Percentiles rank a stretch among this genome's conserved stretches.
Evolutionary conservation across 30 jellyfish, hydroid and myxozoan species (phyloP).

Genomic region (Cassiopea andromeda): DNA sequence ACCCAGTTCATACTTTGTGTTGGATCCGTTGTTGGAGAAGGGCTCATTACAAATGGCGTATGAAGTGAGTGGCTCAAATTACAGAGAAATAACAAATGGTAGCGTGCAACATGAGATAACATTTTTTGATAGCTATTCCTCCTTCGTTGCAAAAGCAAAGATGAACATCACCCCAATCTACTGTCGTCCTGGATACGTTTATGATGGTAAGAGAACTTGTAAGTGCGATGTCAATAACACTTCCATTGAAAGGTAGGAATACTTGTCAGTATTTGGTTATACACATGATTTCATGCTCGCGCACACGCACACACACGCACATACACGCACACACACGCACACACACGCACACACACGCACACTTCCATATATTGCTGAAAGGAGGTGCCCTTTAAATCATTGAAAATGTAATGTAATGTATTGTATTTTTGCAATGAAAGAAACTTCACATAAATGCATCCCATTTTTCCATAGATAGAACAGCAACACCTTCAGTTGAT

Average conservation of each 20-base stretch:
- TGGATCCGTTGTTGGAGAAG: conserved; percentile 31
- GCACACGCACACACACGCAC: too few relatives aligned
- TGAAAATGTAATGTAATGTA: too few relatives aligned
- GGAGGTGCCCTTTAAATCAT: too few relatives aligned
- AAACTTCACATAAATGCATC: too few relatives aligned
- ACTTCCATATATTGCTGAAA: too few relatives aligned
- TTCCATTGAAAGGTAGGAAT: conserved; percentile 20
- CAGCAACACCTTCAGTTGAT: too few relatives aligned
- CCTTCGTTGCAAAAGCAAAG: conserved; percentile 50
- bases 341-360: too few relatives aligned
- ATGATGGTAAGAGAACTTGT: conserved; percentile 22
- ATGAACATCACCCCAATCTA: conserved; percentile 28
- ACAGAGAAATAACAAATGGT: conserved; percentile 1
- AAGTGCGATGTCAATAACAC: conserved; percentile 16
- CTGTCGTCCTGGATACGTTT: conserved; percentile 69
- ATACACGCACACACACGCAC: too few relatives aligned
- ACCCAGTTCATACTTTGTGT: conserved; percentile 30
- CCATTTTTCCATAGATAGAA: too few relatives aligned
- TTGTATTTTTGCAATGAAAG: too few relatives aligned
- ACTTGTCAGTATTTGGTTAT: too few relatives aligned
- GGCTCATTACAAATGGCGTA: not conserved
- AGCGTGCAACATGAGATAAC: conserved; percentile 12
- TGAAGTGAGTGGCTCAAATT: not conserved
- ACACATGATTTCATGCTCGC: too few relatives aligned
- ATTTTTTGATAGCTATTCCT: conserved; percentile 55